phyloP scores from a whole-genome alignment of 2,888 invertebrate species.

The Pachycephus smyrnensis region DNA sequence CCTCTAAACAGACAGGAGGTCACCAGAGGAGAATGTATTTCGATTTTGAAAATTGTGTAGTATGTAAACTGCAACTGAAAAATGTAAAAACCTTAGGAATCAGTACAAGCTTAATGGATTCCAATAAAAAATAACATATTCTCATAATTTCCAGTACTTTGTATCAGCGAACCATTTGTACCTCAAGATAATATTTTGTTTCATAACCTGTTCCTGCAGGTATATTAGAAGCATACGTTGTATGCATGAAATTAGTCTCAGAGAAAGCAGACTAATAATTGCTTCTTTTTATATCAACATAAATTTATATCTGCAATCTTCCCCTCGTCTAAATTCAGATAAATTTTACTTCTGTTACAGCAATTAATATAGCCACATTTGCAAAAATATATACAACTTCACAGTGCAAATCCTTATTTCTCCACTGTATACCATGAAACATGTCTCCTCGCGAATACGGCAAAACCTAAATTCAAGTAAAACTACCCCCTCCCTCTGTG shows the following conservation, averaged over 20 bases:
- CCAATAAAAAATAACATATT: not conserved
- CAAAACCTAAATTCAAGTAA: no score
- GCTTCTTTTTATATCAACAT: not conserved
- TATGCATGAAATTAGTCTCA: not conserved
- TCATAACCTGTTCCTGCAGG: not conserved
- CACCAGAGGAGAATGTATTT: not conserved
- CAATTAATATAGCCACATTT: slow-evolving; percentile 31
- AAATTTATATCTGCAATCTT: not conserved
- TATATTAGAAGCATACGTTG: not conserved
- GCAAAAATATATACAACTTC: slow-evolving; percentile 53
- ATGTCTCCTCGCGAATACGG: no score
- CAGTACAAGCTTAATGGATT: not conserved
- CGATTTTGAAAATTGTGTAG: not conserved
- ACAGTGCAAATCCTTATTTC: not conserved
- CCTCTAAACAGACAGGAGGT: slow-evolving; percentile 5
- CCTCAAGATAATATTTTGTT: not conserved
- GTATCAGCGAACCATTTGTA: not conserved
- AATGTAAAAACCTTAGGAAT: not conserved
- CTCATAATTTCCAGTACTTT: not conserved
- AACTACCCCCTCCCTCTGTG: no score
- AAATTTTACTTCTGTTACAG: not conserved
- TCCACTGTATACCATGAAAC: no score
- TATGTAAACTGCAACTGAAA: not conserved
- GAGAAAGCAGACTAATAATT: not conserved
- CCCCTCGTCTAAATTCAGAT: not conserved